These are phyloP conservation scores for Drosophila tristis DNA, from an alignment of 1,140 invertebrate genomes.

Conservation along the genomic window DNA sequence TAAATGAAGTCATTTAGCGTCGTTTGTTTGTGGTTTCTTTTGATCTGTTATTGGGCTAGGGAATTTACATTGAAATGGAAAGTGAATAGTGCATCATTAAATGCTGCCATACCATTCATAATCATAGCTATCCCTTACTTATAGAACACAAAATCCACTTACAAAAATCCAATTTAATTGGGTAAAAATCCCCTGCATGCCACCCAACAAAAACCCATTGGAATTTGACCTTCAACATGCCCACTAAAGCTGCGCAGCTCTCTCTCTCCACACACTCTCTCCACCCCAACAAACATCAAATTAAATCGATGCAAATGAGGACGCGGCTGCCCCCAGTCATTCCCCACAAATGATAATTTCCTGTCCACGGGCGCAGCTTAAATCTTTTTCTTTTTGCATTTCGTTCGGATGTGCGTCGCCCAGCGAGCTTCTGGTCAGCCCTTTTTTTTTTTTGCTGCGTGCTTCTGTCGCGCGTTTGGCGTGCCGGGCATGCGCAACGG, in stretches of 20 bases:
- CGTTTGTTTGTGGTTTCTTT: no score
- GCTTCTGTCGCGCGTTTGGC: constrained; percentile 69
- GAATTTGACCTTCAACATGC: background rate
- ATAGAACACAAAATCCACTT: no score
- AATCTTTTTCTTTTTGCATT: constrained; percentile 42
- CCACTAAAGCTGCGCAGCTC: constrained; percentile 14
- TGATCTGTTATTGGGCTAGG: no score
- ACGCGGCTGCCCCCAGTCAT: constrained; percentile 41
- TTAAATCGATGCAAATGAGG: constrained; percentile 45
- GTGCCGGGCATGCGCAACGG: constrained; percentile 63
- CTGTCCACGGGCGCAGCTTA: constrained; percentile 25
- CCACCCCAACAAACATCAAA: constrained; percentile 19
- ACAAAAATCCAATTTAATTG: no score
- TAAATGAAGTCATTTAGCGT: no score
- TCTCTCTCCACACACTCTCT: background rate
- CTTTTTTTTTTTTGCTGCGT: constrained; percentile 40
- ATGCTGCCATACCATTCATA: no score
- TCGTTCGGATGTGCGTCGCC: constrained; percentile 2
- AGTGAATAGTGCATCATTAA: no score
- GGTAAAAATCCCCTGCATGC: background rate
- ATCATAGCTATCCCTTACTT: no score
- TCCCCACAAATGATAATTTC: constrained; percentile 48
- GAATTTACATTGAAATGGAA: no score
- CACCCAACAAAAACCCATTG: constrained; percentile 10
- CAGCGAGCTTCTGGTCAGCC: constrained; percentile 33